Evolutionary conservation across 2,888 invertebrate genomes (phyloP), one percentile per base, ranked within the genome.

Genomic region (Cosmorhoe ocellata): DNA sequence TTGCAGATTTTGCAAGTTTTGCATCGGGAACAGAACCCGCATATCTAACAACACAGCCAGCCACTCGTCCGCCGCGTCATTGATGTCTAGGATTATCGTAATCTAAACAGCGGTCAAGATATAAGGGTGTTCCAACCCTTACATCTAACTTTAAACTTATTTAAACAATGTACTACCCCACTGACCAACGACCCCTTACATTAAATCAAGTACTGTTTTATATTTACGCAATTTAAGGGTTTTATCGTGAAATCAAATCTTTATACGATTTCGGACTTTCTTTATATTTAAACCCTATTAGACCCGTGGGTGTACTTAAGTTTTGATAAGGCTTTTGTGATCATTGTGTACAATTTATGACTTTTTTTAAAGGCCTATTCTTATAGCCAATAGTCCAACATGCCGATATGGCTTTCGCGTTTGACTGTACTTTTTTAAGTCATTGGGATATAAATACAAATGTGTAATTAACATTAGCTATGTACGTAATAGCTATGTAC

Each of bases 241-340:
- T 68, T 76, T 84, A 86, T 85, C 87, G 67, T 70, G 50, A 76
- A 78, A 79, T 76, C 73, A 61, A 72, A 84, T 81, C 77, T 77
- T 77, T 69, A 64, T 74, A 79, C 72, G 75, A 81, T 61, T 75
- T 73, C 52, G 58, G 63, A 61, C 71, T 80, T 84, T 79, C 80
- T 84, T 86, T 84, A 81, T 81, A 60, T 76, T 80, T 74, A 74
- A 84, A 84, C 76, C 70, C 78, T 84, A 88, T 88, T 88, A 77
- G 76, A 81, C 89, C 86, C 87, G 48, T 40, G 74, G 74, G 77
- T 61, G 71, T 61, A 78, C 73, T 89, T 76, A 61, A 57, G 63
- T 63, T 37, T 56, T 58, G 81, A 82, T 84, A 84, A 64, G 60
- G 56, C 58, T 63, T 58, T 49, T 46, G 48, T 53, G 13, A 10